Evolutionary conservation across 1,140 invertebrate species (phyloP).

Genomic region (Apis laboriosa): DNA sequence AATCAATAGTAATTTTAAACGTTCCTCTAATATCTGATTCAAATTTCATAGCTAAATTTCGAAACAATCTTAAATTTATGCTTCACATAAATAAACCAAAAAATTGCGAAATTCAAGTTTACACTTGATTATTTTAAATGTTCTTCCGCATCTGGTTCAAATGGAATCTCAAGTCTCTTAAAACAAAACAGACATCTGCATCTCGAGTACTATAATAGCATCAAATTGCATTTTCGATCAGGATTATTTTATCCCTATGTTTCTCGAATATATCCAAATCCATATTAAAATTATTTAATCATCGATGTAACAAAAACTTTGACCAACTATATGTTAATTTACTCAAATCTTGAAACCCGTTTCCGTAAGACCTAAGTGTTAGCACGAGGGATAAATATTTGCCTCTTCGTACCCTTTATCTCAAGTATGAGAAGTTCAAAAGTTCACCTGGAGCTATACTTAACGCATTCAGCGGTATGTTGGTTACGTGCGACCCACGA

Average conservation of each 20-base stretch:
- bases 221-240: not conserved
- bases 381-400: not conserved
- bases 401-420: not conserved
- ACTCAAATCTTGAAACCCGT: not conserved
- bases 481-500: not conserved
- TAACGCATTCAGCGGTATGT: not conserved
- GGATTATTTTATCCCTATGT: not conserved
- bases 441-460: constrained; percentile 2
- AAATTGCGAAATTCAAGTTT: not conserved
- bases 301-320: not conserved
- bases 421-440: constrained; percentile 1
- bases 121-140: not conserved
- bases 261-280: not conserved
- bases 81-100: not conserved
- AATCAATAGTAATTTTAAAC: not conserved
- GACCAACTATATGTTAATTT: not conserved
- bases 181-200: constrained; percentile 4
- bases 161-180: not conserved
- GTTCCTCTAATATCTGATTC: not conserved
- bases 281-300: not conserved
- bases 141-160: not conserved
- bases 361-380: not conserved
- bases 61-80: not conserved
- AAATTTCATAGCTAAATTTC: not conserved
- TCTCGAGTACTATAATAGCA: not conserved